Percentiles rank a stretch among this genome's conserved stretches.
Conservation (phyloP, 2,888 invertebrate species). For the Chrysolina americana region DNA sequence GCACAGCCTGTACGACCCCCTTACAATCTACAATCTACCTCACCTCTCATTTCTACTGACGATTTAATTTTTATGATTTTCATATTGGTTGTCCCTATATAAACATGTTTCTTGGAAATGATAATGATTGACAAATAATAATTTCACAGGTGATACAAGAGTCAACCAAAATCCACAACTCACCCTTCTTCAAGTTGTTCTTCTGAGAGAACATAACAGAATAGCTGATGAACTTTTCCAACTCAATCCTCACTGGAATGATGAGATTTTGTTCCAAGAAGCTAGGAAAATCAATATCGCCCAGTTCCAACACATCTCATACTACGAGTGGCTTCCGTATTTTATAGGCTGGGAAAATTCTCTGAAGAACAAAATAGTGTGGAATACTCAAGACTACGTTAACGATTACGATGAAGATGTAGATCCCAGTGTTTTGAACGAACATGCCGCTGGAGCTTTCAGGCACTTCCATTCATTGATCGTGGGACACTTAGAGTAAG, state of each 20-base stretch:
- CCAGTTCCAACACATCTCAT: slow-evolving; percentile 80
- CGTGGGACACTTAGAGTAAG: slow-evolving; percentile 79
- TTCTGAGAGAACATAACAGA: slow-evolving; percentile 83
- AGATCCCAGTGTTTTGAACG: slow-evolving; percentile 77
- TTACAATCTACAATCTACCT: no score
- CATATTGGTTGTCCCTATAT: no score
- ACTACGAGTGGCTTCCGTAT: slow-evolving; percentile 83
- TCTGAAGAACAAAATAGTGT: slow-evolving; percentile 75
- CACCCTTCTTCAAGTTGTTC: slow-evolving; percentile 77
- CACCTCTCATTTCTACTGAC: no score
- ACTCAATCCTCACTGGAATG: slow-evolving; percentile 83
- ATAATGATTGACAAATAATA: neutral
- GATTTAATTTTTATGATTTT: no score
- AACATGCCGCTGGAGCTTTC: slow-evolving; percentile 80
- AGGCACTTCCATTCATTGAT: slow-evolving; percentile 82
- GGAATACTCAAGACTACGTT: slow-evolving; percentile 74
- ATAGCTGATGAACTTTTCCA: slow-evolving; percentile 74
- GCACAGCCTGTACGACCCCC: no score
- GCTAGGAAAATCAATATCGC: slow-evolving; percentile 79
- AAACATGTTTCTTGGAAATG: no score
- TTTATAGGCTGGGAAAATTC: slow-evolving; percentile 77
- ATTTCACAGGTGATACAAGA: slow-evolving; percentile 75
- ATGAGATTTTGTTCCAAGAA: slow-evolving; percentile 82
- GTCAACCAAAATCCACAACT: slow-evolving; percentile 82
- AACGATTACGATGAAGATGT: slow-evolving; percentile 78